phyloP scores from a whole-genome alignment of 2,888 invertebrate species.

The Xestia sexstrigata region DNA sequence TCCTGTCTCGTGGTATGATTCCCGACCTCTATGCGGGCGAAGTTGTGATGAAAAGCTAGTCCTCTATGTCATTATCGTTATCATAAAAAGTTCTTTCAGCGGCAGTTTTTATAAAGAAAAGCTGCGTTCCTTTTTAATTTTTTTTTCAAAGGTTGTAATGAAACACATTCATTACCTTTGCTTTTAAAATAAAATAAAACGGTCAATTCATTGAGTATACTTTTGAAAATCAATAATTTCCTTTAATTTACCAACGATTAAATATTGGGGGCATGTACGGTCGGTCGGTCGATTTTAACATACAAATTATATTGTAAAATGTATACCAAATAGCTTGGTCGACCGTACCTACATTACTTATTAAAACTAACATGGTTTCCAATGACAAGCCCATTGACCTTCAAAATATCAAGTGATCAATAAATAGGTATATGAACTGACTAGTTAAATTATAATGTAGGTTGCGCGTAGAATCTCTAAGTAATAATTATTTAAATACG shows the following conservation, averaged over 20 bases:
- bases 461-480: background rate
- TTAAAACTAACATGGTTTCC: conserved; percentile 22
- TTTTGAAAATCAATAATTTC: conserved; percentile 13
- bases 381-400: conserved; percentile 26
- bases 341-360: conserved; percentile 7
- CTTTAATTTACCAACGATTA: background rate
- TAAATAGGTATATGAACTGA: conserved; percentile 8
- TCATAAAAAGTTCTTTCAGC: background rate
- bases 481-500: background rate
- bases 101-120: background rate
- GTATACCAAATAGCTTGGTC: too few relatives aligned
- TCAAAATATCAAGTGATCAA: conserved; percentile 26
- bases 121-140: background rate
- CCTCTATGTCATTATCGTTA: background rate
- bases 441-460: conserved; percentile 4
- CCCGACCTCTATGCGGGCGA: background rate
- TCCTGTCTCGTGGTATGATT: background rate
- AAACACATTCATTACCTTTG: background rate
- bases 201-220: background rate
- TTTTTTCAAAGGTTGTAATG: background rate
- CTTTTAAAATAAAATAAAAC: background rate
- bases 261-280: background rate
- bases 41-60: background rate
- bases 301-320: too few relatives aligned
- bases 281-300: too few relatives aligned